Evolutionary conservation across 2,797 vertebrate species (phyloP), one percentile per base, ranked within the genome.

Genomic region (Scleropages formosus): DNA sequence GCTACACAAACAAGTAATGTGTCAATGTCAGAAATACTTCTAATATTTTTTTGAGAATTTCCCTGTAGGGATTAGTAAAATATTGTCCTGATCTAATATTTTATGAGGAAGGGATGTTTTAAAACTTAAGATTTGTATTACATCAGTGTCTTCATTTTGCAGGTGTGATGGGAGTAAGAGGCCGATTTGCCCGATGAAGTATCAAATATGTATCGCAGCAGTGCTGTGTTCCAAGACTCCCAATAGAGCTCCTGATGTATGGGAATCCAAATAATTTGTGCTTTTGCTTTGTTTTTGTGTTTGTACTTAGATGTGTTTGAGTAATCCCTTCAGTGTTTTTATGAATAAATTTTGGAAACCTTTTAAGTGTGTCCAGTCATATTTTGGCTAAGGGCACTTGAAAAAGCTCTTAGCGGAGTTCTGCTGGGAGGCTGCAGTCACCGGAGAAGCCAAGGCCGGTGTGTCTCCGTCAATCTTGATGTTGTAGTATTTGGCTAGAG

Each of bases 101-200:
- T 39, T 39, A 39, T 39, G 39, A 31, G 31, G 31, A 39, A 2
- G 31, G 31, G 6, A 2, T 39, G 31, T 39, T 39, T 6, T 39
- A 31, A 6, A 39, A 39, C 31, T 39, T n/a, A n/a, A n/a, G n/a
- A 31, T n/a, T n/a, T n/a, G n/a, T n/a, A n/a, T n/a, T n/a, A 53
- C 49, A 9, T 53, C 8, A 56, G 53, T 56, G 53, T 60, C 10
- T 83, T 81, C 74, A 44, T 73, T 81, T 81, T 85, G 61, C 79
- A 91, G 94, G 93, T 84, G 86, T 94, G 58, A 88, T 93, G 86
- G 91, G 93, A 85, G 90, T 93, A 79, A 90, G 95, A 79, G 94
- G 96, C 84, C 90, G 96, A 80, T 92, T 96, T 69, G 93, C 95
- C 78, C 92, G 96, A 91, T 96, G 91, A 91, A 94, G 91, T 85